Evolutionary conservation across 53 echinoderm and acorn worm species (phyloP), one percentile per base, ranked within the genome.

Genomic region (Zoroaster sp.): DNA sequence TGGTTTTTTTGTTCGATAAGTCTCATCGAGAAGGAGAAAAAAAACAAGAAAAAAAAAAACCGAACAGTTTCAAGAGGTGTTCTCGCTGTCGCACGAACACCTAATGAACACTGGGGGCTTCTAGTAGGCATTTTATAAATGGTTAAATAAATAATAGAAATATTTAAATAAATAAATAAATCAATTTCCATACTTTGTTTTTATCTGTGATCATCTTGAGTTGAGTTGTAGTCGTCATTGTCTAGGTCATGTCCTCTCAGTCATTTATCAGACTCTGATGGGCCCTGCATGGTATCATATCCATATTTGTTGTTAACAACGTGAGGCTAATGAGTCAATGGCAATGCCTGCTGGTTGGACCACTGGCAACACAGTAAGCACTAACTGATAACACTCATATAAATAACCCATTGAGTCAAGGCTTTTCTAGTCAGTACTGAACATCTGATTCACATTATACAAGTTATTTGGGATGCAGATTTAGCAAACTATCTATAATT

Each of bases 291-390:
- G 82, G 34, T 53, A 38, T 25, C 59, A 35, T 28, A 17, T 79
- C 59, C 28, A 43, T 82, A 82, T 82, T 82, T 82, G 68, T 44
- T 67, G 82, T 42, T 82, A 66, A 66, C 82, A 67, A 41, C 82
- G 40, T 82, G 82, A 34, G 32, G 14, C 82, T 82, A 82, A 82
- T 82, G 66, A 41, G 82, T 66, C 66, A 66, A 82, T 82, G 66
- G 74, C 46, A 40, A 6, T 20, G 42, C 82, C 82, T 31, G 80
- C 82, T 82, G 75, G 14, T 75, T 10, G 46, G 4, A 18, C 3
- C 75, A 3, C 31, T 15, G 42, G 39, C 68, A 65, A 14, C 66
- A 6, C 82, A 67, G 43, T 67, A 31, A 4, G 82, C 32, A 67
- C 66, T 82, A 43, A 66, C 15, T 59, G 63, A 59, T 59, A 28